Base-by-base conservation (phyloP, 2,113 vertebrate species). In the Agelaius tricolor region DNA sequence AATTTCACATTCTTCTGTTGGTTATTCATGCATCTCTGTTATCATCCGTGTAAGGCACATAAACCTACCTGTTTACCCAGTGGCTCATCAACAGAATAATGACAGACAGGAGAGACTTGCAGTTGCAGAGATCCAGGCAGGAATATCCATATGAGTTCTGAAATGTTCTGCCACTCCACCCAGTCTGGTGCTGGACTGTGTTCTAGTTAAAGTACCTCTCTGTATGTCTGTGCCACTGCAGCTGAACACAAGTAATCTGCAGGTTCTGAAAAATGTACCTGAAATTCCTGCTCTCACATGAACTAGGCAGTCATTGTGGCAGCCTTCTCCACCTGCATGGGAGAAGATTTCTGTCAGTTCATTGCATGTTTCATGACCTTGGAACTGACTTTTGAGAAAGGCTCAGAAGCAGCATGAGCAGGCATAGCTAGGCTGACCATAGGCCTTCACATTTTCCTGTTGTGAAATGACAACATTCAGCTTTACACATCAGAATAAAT, bases 401-500 rank as follows among this genome's bases (percentile, higher is more conserved):
- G 3, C 15, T 76, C 37, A 71, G 54, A 65, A 84, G 15, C 54
- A 71, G 24, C 54, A n/a, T 26, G 10, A 74, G 26, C n/a, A 13
- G 30, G 28, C 30, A 83, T 21, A 91, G 20, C 27, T 51, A 41
- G 28, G 15, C 22, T 71, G 39, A 46, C 39, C 37, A 18, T 10
- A 77, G 43, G 11, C 14, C n/a, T 91, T 80, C 51, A 41, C 31
- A 35, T 65, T 91, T 87, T 75, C 41, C 12, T 24, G 16, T 44
- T 77, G 35, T 59, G 62, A 89, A 94, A 77, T 62, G 15, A 41
- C 59, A 84, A 76, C 63, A 35, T 65, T 87, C 68, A 75, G 59
- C n/a, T 86, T 94, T 94, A 82, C 20, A 22, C 11, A 63, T 82
- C 66, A 74, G 69, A 90, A 83, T 91, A 73, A 78, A 90, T 87